Percentiles rank a stretch among this genome's conserved stretches.
Conservation (phyloP, 2,888 invertebrate species). For the Xestia ashworthii region DNA sequence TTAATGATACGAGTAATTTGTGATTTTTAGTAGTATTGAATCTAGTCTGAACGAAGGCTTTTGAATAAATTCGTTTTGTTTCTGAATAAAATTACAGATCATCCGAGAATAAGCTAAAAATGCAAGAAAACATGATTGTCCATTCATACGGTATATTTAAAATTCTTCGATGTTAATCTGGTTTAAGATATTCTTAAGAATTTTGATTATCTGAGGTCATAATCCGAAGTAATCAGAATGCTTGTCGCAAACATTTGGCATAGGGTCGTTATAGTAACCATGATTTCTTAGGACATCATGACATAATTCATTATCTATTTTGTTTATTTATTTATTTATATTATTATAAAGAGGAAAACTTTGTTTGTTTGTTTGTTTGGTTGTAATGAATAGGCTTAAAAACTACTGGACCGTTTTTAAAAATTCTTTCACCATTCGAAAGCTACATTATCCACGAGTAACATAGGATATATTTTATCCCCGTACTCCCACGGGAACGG, state of each 20-base stretch:
- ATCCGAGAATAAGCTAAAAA: slow-evolving; percentile 4
- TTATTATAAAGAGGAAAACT: too few species aligned
- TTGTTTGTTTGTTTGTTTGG: too few species aligned
- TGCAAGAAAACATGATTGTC: slow-evolving; percentile 17
- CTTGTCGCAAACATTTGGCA: slow-evolving; percentile 49
- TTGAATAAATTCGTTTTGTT: background rate
- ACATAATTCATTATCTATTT: background rate
- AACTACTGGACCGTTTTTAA: too few species aligned
- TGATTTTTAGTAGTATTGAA: background rate
- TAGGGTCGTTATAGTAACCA: slow-evolving; percentile 33
- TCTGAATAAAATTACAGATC: background rate
- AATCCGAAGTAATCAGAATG: slow-evolving; percentile 39
- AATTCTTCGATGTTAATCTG: slow-evolving; percentile 32
- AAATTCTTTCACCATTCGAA: too few species aligned
- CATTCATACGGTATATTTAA: slow-evolving; percentile 44
- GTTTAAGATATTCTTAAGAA: slow-evolving; percentile 46
- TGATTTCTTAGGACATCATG: slow-evolving; percentile 2
- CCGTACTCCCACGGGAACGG: too few species aligned
- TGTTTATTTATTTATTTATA: too few species aligned
- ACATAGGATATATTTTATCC: too few species aligned
- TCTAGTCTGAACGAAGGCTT: background rate
- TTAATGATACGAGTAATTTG: background rate
- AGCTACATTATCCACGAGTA: too few species aligned
- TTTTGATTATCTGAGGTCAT: slow-evolving; percentile 51
- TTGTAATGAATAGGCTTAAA: too few species aligned